A percentile compares a stretch with the other conserved stretches of the same genome.
phyloP scores from a whole-genome alignment of 2,113 vertebrate species.

The Harpagus bidentatus region DNA sequence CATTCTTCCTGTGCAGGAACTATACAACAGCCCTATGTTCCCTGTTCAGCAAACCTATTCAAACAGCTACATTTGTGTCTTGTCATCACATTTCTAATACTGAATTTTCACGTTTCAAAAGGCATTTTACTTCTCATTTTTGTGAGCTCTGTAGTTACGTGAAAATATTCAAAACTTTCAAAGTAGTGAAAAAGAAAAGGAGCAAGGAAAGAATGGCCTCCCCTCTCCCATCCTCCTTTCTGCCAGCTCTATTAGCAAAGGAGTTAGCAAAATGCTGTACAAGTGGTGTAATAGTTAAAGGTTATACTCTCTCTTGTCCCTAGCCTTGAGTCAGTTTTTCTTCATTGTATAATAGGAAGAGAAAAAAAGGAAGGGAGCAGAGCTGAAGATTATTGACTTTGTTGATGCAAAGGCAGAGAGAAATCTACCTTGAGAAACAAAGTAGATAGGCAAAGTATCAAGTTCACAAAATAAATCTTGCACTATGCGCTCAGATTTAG shows the following conservation, averaged over 20 bases:
- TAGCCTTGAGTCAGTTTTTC: not conserved
- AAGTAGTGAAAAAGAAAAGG: not conserved
- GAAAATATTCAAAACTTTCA: not conserved
- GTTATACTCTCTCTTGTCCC: not conserved
- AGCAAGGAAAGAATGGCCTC: not conserved
- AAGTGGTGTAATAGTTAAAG: not conserved
- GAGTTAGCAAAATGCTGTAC: not conserved
- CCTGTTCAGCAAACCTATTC: slow-evolving; percentile 21
- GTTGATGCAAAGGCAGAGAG: not conserved
- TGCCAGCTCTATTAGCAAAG: not conserved
- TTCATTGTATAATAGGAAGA: not conserved
- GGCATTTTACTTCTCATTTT: not conserved
- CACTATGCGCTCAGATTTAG: not conserved
- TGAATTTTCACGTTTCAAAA: slow-evolving; percentile 20
- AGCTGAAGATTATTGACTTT: not conserved
- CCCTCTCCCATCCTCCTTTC: not conserved
- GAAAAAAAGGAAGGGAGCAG: not conserved
- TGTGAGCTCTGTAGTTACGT: not conserved
- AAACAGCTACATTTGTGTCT: not conserved
- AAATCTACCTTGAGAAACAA: not conserved
- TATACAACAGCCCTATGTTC: not conserved
- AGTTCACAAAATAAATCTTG: not conserved
- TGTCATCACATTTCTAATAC: slow-evolving; percentile 16
- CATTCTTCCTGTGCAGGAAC: not conserved
- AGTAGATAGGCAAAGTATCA: not conserved